Conservation (phyloP, 2,888 invertebrate species). For the Meteorus cinctellus region DNA sequence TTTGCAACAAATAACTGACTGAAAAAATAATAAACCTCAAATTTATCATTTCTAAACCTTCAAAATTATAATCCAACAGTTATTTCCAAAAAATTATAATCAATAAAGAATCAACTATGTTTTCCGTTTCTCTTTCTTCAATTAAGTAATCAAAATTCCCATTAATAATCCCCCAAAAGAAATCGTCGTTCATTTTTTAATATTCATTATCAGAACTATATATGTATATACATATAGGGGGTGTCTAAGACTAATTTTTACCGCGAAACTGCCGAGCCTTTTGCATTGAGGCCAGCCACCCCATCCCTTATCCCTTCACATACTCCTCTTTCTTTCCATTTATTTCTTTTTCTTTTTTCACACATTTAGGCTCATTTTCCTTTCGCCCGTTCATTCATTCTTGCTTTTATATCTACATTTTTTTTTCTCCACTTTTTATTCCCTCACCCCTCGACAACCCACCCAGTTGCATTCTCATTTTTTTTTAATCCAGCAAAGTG, state of each 20-base stretch:
- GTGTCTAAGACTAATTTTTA: slow-evolving; percentile 43
- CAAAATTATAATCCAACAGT: too few relatives aligned
- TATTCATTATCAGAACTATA: slow-evolving; percentile 35
- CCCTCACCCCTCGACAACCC: neutral
- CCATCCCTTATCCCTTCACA: neutral
- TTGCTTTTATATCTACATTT: slow-evolving; percentile 14
- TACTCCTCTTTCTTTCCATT: slow-evolving; percentile 10
- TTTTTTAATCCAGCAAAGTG: slow-evolving; percentile 41
- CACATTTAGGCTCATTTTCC: slow-evolving; percentile 22
- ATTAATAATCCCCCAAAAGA: too few relatives aligned
- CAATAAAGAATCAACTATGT: too few relatives aligned
- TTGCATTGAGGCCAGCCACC: slow-evolving; percentile 36
- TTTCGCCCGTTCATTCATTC: slow-evolving; percentile 30
- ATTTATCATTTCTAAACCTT: too few relatives aligned
- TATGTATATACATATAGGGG: slow-evolving; percentile 36
- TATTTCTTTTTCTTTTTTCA: slow-evolving; percentile 22
- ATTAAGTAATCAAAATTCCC: too few relatives aligned
- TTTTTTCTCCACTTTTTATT: slow-evolving; percentile 30
- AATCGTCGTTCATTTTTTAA: too few relatives aligned
- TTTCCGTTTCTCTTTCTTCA: too few relatives aligned
- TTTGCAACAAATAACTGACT: too few relatives aligned
- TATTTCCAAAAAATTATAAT: too few relatives aligned
- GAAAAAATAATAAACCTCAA: too few relatives aligned
- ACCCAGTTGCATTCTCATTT: neutral
- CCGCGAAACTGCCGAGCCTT: slow-evolving; percentile 50